Percentiles rank a stretch among this genome's conserved stretches.
Conservation (phyloP, 2,888 invertebrate genomes). For the Laothoe populi region DNA sequence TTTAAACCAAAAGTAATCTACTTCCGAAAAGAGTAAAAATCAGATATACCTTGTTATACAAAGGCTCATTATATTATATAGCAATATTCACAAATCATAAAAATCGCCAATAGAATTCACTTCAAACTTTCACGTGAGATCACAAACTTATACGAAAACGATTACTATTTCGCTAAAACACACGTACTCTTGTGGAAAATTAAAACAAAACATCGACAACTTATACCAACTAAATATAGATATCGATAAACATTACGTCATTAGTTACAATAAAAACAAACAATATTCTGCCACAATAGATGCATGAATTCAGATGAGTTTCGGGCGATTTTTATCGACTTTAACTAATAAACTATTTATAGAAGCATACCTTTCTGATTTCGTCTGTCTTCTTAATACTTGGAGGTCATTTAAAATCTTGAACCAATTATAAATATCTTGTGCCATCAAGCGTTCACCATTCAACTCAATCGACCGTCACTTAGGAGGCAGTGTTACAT, state of each 20-base stretch:
- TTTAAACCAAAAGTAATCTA: no score
- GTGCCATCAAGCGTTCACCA: no score
- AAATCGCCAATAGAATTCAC: slow-evolving; percentile 4
- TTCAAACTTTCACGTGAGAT: slow-evolving; percentile 28
- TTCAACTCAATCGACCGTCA: no score
- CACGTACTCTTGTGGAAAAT: slow-evolving; percentile 6
- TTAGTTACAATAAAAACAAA: slow-evolving; percentile 1
- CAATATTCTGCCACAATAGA: neutral
- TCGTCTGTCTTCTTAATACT: neutral
- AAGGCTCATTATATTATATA: neutral
- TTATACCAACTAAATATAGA: neutral
- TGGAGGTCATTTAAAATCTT: neutral
- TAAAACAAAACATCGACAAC: slow-evolving; percentile 5
- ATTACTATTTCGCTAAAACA: slow-evolving; percentile 11
- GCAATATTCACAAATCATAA: neutral
- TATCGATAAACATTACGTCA: slow-evolving; percentile 17
- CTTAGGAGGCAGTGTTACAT: no score
- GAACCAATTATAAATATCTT: neutral
- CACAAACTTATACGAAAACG: slow-evolving; percentile 20
- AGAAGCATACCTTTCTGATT: neutral
- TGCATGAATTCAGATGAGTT: neutral
- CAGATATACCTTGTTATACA: neutral
- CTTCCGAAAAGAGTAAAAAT: no score
- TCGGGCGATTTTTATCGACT: neutral
- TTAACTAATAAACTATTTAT: neutral